Evolutionary conservation across 2,113 vertebrate genomes (phyloP).

Genomic region (Antigone vipio): DNA sequence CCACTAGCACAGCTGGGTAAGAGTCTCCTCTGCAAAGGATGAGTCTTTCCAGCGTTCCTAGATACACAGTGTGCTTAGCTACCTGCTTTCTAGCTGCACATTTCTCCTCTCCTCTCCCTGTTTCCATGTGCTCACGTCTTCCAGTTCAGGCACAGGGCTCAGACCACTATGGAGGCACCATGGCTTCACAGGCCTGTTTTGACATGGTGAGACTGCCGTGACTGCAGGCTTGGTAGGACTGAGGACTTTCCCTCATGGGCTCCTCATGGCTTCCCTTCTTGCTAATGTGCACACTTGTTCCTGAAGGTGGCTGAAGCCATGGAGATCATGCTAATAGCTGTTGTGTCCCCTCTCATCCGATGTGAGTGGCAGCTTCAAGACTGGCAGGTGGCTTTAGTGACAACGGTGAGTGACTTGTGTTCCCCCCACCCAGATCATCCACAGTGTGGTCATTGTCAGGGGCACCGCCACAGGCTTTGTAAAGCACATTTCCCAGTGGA

Average conservation of each 20-base stretch:
- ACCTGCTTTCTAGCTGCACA: not conserved
- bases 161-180: not conserved
- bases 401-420: conserved; percentile 82
- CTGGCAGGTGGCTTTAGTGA: conserved; percentile 95
- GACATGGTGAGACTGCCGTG: not conserved
- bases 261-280: not conserved
- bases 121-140: not conserved
- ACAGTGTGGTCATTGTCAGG: not conserved
- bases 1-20: not conserved
- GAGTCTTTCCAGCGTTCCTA: not conserved
- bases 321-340: conserved; percentile 96
- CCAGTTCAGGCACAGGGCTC: not conserved
- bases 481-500: not conserved
- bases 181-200: not conserved
- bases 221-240: not conserved
- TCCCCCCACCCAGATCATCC: not conserved
- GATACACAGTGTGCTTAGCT: not conserved
- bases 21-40: not conserved
- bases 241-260: not conserved
- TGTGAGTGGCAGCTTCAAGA: conserved; percentile 93
- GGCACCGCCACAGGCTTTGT: not conserved
- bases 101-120: not conserved
- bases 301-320: conserved; percentile 89
- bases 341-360: conserved; percentile 86
- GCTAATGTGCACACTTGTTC: not conserved